Evolutionary conservation across 2,113 vertebrate species (phyloP), one percentile per base, ranked within the genome.

Genomic region (Dipodomys stephensi): DNA sequence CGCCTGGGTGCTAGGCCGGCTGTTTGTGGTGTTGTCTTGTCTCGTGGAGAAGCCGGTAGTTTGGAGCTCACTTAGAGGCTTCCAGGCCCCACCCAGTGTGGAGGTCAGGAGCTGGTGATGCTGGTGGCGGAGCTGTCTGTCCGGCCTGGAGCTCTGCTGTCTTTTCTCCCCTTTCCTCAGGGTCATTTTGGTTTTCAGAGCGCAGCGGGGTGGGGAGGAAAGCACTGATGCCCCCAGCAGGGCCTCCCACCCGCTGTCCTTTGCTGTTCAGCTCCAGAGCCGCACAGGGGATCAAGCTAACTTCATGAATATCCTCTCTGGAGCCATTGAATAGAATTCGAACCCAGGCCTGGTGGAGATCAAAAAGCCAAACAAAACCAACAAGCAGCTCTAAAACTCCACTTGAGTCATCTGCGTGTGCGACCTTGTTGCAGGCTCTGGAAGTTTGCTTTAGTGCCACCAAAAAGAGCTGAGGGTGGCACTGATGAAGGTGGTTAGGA

Each of bases 341-440:
- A 90, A 67, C 67, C 74, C 78, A 57, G 49, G 60, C 94, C 65
- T 11, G 95, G 57, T 82, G 88, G 69, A 53, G 44, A 87, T 82
- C 69, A 90, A 71, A 93, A 87, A 35, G 53, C 82, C 60, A 83
- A 95, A 76, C 44, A 65, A 83, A 93, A 91, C 53, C 69, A 60
- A 39, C 71, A 18, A 69, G 65, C 80, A 32, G 32, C 83, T 78
- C 74, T 69, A 20, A 76, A 87, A 88, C 30, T 15, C 19, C 9
- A 22, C 49, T 49, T 73, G 85, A 94, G 81, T 91, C 89, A 71
- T 78, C 65, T 39, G 3, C 44, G 0, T 25, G 28, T 32, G 0
- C 7, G 12, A 3, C n/a, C 72, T 64, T 49, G 72, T 35, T 32
- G 68, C 27, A 18, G 32, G 76, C 81, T 3, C 83, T 67, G 92